Conservation (phyloP, 2,888 invertebrate species). For the Mythimna pallens region DNA sequence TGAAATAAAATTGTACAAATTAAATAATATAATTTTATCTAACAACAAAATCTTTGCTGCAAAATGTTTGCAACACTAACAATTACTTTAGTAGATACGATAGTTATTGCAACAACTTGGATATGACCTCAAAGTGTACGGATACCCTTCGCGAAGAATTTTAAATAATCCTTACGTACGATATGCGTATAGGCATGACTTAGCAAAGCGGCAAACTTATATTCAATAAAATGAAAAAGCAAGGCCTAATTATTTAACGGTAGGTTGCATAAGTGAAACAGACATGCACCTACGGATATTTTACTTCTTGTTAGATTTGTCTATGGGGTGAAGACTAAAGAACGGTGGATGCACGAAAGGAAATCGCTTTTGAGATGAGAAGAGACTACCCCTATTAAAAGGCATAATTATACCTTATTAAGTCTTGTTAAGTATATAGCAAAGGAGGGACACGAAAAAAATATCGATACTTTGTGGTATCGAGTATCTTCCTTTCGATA, state of each 20-base stretch:
- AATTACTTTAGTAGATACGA: slow-evolving; percentile 15
- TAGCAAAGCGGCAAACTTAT: slow-evolving; percentile 44
- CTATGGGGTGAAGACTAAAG: neutral
- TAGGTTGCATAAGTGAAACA: neutral
- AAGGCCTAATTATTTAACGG: slow-evolving; percentile 31
- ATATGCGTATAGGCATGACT: slow-evolving; percentile 15
- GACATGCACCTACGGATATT: neutral
- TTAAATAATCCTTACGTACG: slow-evolving; percentile 36
- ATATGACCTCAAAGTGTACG: slow-evolving; percentile 39
- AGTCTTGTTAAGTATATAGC: too few species aligned
- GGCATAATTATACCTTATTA: too few species aligned
- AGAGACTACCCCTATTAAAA: too few species aligned
- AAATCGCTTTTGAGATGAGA: neutral
- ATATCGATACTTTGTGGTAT: too few species aligned
- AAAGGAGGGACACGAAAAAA: too few species aligned
- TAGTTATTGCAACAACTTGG: slow-evolving; percentile 31
- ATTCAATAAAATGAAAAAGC: slow-evolving; percentile 43
- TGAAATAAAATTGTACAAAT: neutral
- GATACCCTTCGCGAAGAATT: slow-evolving; percentile 43
- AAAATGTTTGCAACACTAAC: slow-evolving; percentile 30
- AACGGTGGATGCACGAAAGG: neutral
- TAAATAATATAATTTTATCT: slow-evolving; percentile 29
- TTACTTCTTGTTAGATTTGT: neutral
- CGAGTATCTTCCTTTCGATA: too few species aligned
- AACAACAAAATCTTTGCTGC: slow-evolving; percentile 23